Base-by-base conservation (phyloP, 2,888 invertebrate species). In the Caenorhabditis panamensis region DNA sequence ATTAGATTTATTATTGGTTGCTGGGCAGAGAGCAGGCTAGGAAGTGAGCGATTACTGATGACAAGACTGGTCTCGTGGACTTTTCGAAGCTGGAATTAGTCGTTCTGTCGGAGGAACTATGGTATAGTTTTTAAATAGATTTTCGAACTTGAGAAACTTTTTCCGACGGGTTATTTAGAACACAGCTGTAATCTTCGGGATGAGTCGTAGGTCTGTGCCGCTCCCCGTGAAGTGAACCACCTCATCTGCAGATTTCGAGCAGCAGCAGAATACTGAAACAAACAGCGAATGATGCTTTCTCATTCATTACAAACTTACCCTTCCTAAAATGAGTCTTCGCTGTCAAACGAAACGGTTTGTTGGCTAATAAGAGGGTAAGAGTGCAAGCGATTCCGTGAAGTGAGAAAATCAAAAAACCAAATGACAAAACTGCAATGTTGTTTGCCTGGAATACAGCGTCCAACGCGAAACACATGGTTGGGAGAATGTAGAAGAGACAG, bases 211-310 rank as follows among this genome's bases (percentile, higher is more conserved):
- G 5, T 20, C 47, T 1, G 47, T 18, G 20, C 47, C 20, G 9
- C 47, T 47, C 18, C 20, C 47, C 9, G 18, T 18, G 20, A 18
- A 16, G 3, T 41, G 41, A 31, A 9, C 31, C 9, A 31, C 9
- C 5, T 41, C 16, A 11, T 41, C 13, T 16, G 47, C n/a, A 3
- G 47, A 18, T 47, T 18, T 47, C 5, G 47, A 47, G 47, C 47
- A 47, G 47, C 47, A 47, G 47, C n/a, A 47, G 47, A 47, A 47
- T 6, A 47, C 47, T 47, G 47, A 47, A 47, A 47, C n/a, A 18
- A 5, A 47, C 11, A 13, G 41, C 31, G 9, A 31, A 5, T 11
- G 41, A 6, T 41, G 13, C 41, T 41, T 9, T 31, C 9, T 31
- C 31, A 41, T 16, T 41, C 41, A 16, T n/a, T n/a, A n/a, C n/a